Evolutionary conservation across 2,797 vertebrate genomes (phyloP).

Genomic region (Toxotes lorentzi): DNA sequence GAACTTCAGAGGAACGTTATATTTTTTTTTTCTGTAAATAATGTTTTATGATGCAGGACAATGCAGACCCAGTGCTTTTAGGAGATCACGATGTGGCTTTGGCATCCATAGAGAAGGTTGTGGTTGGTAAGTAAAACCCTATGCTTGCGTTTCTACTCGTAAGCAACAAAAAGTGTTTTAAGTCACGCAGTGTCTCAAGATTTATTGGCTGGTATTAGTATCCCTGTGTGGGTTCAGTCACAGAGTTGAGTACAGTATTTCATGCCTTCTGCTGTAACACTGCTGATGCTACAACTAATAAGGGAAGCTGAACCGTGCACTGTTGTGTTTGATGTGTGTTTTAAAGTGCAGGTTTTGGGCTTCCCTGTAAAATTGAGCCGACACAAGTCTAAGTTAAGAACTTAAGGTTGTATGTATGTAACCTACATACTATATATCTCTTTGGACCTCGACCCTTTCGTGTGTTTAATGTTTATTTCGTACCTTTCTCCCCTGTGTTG

Average conservation of each 20-base stretch:
- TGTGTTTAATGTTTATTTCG: conserved; percentile 15
- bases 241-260: not conserved
- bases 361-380: not conserved
- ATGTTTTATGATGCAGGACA: conserved; percentile 75
- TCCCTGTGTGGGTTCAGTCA: not conserved
- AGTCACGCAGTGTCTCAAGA: not conserved
- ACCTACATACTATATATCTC: not conserved
- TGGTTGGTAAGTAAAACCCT: conserved; percentile 88
- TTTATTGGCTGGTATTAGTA: conserved; percentile 7
- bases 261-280: not conserved
- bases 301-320: not conserved
- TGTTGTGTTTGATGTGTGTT: not conserved
- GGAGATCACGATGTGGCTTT: conserved; percentile 91
- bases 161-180: not conserved
- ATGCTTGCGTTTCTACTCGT: not conserved
- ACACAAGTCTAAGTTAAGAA: not conserved
- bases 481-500: not conserved
- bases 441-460: conserved; percentile 5
- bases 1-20: not conserved
- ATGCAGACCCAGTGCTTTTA: conserved; percentile 83
- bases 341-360: not conserved
- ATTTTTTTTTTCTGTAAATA: not conserved
- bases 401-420: not conserved
- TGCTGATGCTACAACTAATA: not conserved
- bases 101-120: conserved; percentile 91